Percentiles rank a stretch among this genome's conserved stretches.
These are phyloP conservation scores for Neelides folsomi DNA, from an alignment of 2,888 invertebrate species.

Conservation along the genomic window DNA sequence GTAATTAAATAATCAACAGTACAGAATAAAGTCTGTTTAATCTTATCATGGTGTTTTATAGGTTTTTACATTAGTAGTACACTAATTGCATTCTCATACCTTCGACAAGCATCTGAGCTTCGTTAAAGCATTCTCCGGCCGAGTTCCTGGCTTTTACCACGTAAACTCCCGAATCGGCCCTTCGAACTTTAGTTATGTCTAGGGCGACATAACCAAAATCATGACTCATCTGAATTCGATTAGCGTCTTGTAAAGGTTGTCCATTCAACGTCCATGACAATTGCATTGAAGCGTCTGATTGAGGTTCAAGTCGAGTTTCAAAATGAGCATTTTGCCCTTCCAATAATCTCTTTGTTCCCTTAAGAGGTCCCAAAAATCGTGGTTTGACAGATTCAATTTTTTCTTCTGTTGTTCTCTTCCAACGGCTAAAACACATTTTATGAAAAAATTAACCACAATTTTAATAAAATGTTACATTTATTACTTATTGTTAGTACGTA, in stretches of 20 bases:
- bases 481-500: no score
- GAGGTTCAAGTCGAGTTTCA: conserved; percentile 50
- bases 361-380: conserved; percentile 72
- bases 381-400: conserved; percentile 45
- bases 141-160: conserved; percentile 62
- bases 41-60: neutral
- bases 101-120: no score
- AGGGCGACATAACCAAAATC: conserved; percentile 95
- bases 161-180: conserved; percentile 87
- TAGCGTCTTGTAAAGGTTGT: conserved; percentile 67
- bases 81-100: no score
- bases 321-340: conserved; percentile 91
- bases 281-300: conserved; percentile 29
- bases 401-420: conserved; percentile 11
- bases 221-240: conserved; percentile 77
- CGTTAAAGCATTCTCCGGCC: conserved; percentile 13
- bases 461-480: no score
- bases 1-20: neutral
- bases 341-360: conserved; percentile 82
- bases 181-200: conserved; percentile 84
- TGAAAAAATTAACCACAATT: no score
- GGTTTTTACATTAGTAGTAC: no score
- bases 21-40: neutral
- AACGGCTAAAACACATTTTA: conserved; percentile 1
- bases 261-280: conserved; percentile 98